Conservation (phyloP, 1,140 invertebrate genomes). For the Conus ventricosus region DNA sequence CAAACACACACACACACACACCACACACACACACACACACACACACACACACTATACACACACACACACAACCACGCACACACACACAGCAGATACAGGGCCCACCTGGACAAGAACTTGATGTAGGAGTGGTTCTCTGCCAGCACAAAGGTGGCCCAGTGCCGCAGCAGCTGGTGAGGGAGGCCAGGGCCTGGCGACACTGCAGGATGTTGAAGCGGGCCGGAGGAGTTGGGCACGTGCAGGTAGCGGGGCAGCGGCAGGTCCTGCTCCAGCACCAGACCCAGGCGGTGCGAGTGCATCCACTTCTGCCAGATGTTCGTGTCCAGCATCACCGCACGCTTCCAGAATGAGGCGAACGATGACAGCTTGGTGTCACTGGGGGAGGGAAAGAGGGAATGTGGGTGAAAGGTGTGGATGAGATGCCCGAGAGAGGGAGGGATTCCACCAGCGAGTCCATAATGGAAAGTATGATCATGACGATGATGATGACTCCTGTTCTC, state of each 20-base stretch:
- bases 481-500: no score
- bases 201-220: slow-evolving; percentile 77
- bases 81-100: background rate
- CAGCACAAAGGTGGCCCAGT: slow-evolving; percentile 85
- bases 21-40: slow-evolving; percentile 1
- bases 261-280: slow-evolving; percentile 85
- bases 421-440: no score
- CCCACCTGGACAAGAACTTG: slow-evolving; percentile 79
- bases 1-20: background rate
- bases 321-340: slow-evolving; percentile 83
- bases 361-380: slow-evolving; percentile 71
- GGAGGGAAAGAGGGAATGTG: background rate
- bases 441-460: no score
- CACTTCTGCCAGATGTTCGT: slow-evolving; percentile 82
- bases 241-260: slow-evolving; percentile 81
- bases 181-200: slow-evolving; percentile 83
- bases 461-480: no score
- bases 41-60: background rate
- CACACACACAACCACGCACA: no score
- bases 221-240: slow-evolving; percentile 78
- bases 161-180: slow-evolving; percentile 82
- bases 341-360: slow-evolving; percentile 86
- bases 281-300: slow-evolving; percentile 86
- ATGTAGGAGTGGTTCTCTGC: slow-evolving; percentile 89
- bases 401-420: no score